Base-by-base conservation (phyloP, 2,888 invertebrate genomes). In the Dascillus cervinus region DNA sequence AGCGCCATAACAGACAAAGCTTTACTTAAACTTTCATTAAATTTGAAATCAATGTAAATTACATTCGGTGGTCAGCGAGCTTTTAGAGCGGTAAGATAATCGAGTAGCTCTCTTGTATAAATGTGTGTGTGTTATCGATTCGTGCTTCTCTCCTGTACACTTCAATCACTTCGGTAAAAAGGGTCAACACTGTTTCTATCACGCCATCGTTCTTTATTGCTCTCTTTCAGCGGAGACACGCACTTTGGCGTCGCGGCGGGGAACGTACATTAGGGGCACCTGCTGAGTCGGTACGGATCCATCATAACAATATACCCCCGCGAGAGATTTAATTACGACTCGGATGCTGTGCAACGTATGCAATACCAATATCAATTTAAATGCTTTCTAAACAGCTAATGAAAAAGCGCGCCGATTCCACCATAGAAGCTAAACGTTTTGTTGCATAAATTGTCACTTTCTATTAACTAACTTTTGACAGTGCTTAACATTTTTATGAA, bases 41-140 rank as follows among this genome's bases (percentile, higher is more conserved):
- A 56, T 48, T 52, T 47, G 45, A 53, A 58, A 58, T 59, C 58
- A 57, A 59, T 59, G 59, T 57, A 58, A 58, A 59, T 58, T 56
- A 55, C 57, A 57, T 59, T 59, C 57, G 48, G 54, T 46, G 58
- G 59, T 56, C 57, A 56, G 34, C 39, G 47, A 34, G 53, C 53
- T 54, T 56, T 55, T 55, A 56, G 50, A 47, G 49, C 43, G 49
- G 53, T 45, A 45, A 50, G 55, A 55, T 56, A 55, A 55, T 55
- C 56, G 53, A 55, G 53, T 43, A 43, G 43, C 35, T n/a, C n/a
- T n/a, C n/a, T n/a, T n/a, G n/a, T n/a, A n/a, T n/a, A n/a, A n/a
- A n/a, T n/a, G n/a, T n/a, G n/a, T n/a, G n/a, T 38, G 35, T 34
- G 37, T 46, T 49, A 50, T 47, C 45, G 50, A 52, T 50, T 51